Conservation (phyloP, 2,888 invertebrate species). For the Ernsta delagoae region DNA sequence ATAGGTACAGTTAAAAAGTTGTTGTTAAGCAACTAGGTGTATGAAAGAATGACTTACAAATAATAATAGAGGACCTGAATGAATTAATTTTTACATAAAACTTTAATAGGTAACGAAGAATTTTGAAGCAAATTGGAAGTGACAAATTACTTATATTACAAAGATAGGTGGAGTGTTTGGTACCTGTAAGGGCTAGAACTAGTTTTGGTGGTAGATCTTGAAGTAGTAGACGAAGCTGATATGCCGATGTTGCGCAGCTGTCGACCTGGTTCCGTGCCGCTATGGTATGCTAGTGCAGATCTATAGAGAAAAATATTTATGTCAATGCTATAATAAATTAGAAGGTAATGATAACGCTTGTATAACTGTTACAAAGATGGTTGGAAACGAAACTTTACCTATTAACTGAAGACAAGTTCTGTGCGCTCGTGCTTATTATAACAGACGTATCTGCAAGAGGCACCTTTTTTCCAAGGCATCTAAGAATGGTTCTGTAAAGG, state of each 20-base stretch:
- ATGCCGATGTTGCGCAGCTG: constrained; percentile 92
- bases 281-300: constrained; percentile 93
- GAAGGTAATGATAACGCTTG: no score
- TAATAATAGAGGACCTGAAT: no score
- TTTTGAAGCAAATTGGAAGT: no score
- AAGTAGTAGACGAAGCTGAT: constrained; percentile 97
- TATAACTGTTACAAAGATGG: no score
- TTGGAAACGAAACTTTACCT: constrained; percentile 54
- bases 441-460: constrained; percentile 91
- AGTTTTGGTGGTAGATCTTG: constrained; percentile 96
- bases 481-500: constrained; percentile 86
- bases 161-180: no score
- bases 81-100: no score
- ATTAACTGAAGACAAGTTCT: constrained; percentile 87
- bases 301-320: constrained; percentile 58
- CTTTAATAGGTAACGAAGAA: no score
- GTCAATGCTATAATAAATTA: no score
- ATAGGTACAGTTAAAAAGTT: no score
- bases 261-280: constrained; percentile 78
- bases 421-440: constrained; percentile 90
- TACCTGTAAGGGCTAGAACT: constrained; percentile 96
- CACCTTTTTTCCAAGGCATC: constrained; percentile 92
- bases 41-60: no score
- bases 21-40: no score
- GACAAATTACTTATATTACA: no score